Conservation (phyloP, 2,888 invertebrate genomes). For the Rhimphoctona megacephalus region DNA sequence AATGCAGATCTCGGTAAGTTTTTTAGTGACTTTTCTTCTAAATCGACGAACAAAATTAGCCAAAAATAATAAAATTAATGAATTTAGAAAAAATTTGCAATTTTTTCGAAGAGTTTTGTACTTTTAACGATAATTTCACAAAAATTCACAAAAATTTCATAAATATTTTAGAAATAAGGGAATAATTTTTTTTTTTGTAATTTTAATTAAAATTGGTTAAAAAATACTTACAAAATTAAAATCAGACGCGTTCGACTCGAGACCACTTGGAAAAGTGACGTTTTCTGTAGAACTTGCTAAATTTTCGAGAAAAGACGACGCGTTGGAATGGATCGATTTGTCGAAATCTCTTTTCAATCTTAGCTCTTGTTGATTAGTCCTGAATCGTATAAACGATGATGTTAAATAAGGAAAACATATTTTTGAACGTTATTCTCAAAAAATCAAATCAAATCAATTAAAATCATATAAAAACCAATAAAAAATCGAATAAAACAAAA, state of each 20-base stretch:
- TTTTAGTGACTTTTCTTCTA: not conserved
- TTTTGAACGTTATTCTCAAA: not conserved
- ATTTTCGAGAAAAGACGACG: not conserved
- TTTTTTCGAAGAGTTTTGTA: not conserved
- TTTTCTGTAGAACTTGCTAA: conserved; percentile 33
- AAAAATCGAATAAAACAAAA: not conserved
- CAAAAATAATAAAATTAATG: not conserved
- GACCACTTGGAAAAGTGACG: not conserved
- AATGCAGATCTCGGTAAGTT: not conserved
- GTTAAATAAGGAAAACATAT: not conserved
- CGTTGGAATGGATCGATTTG: not conserved
- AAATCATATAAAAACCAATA: not conserved
- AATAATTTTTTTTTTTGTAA: too few species aligned
- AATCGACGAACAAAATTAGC: too few species aligned
- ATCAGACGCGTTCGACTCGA: not conserved
- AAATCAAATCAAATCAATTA: not conserved
- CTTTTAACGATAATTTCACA: not conserved
- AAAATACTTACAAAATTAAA: conserved; percentile 18
- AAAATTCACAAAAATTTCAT: not conserved
- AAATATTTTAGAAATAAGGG: too few species aligned
- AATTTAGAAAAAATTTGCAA: not conserved
- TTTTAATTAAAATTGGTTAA: not conserved
- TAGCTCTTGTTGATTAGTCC: conserved; percentile 85
- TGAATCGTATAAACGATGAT: conserved; percentile 69
- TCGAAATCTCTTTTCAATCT: conserved; percentile 59